Base-by-base conservation (phyloP, 1,140 invertebrate species). In the Papilio aristodemus region DNA sequence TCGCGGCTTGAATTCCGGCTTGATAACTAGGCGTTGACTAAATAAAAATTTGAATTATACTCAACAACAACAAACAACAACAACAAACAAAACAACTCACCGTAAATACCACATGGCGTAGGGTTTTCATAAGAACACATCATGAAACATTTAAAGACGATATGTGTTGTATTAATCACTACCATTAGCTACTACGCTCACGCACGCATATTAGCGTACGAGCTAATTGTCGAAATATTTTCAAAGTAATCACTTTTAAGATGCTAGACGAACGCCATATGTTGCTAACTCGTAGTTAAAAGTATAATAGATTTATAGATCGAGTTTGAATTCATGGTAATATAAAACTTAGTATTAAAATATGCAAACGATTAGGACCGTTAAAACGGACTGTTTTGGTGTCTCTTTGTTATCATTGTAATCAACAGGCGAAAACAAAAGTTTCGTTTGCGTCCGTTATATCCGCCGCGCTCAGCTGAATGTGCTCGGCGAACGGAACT, bases 371-470 rank as follows among this genome's bases (percentile, higher is more conserved):
- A 32, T 32, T 6, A 32, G 27, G 27, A 19, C 17, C 27, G 25
- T 36, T 32, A 59, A 59, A 59, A 37, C 25, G 27, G 32, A 14
- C 7, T 14, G 32, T 59, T 59, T 59, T 59, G n/a, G n/a, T 59
- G 14, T 19, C 14, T 62, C 36, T 25, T 66, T 66, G 63, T 66
- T 41, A 17, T 36, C 32, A 66, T 66, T 66, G 41, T 74, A 83
- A 83, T 80, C 78, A 75, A 68, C 70, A 72, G 59, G 14, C 63
- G 62, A 67, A 76, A 83, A 87, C 84, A 85, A 85, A 81, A 74
- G 75, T 69, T 71, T 59, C 71, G 71, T 72, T 64, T 70, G 75
- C 77, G 46, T 79, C 85, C 85, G 83, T 83, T 85, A 85, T 71
- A 73, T 83, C 78, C 77, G 81, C 60, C 41, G 43, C 63, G 63